Evolutionary conservation across 2,113 vertebrate genomes (phyloP).

Genomic region (Herpailurus yagouaroundi): DNA sequence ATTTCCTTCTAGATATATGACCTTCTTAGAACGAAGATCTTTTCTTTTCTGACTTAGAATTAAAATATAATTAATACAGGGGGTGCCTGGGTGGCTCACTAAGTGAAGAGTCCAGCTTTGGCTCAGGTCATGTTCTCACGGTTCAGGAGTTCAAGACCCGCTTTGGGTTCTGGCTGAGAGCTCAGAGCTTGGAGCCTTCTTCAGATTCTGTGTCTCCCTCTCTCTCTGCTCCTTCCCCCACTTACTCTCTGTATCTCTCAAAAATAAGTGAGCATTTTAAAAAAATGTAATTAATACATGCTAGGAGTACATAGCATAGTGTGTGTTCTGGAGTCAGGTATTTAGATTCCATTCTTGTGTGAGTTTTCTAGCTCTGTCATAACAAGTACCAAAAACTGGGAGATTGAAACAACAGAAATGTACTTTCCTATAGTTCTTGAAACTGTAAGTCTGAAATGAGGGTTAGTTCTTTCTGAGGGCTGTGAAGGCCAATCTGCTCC

Average conservation of each 20-base stretch:
- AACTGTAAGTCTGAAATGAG: not conserved
- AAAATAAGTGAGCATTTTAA: too few relatives aligned
- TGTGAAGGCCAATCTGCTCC: not conserved
- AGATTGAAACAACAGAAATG: not conserved
- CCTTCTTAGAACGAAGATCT: not conserved
- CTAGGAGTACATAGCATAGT: not conserved
- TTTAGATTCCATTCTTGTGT: not conserved
- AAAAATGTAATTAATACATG: not conserved
- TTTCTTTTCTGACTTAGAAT: not conserved
- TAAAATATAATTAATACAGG: not conserved
- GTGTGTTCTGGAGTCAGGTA: rapidly evolving
- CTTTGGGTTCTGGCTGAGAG: too few relatives aligned
- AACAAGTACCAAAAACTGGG: not conserved
- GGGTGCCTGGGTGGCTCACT: too few relatives aligned
- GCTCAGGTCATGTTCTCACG: too few relatives aligned
- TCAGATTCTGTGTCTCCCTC: too few relatives aligned
- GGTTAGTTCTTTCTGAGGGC: not conserved
- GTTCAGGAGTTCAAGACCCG: too few relatives aligned
- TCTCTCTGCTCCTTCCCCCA: too few relatives aligned
- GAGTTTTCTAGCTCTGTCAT: not conserved
- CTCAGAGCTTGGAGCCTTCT: too few relatives aligned
- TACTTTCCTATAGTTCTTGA: not conserved
- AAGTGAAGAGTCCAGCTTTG: too few relatives aligned
- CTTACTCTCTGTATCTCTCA: too few relatives aligned
- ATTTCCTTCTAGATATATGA: not conserved